Evolutionary conservation across 2,888 invertebrate species (phyloP).

Genomic region (Phyllotreta striolata): DNA sequence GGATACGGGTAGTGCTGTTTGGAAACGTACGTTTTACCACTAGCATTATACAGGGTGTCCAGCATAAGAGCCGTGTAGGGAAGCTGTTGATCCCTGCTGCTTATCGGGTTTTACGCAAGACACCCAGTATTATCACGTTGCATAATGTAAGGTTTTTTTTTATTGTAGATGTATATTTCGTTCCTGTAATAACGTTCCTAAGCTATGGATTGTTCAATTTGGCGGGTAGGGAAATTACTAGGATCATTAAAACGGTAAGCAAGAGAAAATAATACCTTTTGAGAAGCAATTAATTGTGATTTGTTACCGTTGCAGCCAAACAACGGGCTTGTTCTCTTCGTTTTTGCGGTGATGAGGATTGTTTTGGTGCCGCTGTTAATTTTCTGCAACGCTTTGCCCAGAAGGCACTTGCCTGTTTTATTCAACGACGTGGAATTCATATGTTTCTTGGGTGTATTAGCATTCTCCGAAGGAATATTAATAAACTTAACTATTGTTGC

Average conservation of each 20-base stretch:
- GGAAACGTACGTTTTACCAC: slow-evolving; percentile 43
- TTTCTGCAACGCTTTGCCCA: slow-evolving; percentile 85
- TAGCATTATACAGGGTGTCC: no score
- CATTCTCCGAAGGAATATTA: slow-evolving; percentile 87
- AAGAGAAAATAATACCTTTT: not conserved
- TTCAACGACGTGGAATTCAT: slow-evolving; percentile 83
- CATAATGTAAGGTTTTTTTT: slow-evolving; percentile 9
- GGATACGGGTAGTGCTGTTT: slow-evolving; percentile 34
- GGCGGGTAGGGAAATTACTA: slow-evolving; percentile 47
- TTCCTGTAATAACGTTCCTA: slow-evolving; percentile 47
- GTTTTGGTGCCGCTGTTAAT: slow-evolving; percentile 82
- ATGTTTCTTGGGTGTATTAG: slow-evolving; percentile 77
- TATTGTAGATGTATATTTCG: slow-evolving; percentile 48
- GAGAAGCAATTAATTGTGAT: not conserved
- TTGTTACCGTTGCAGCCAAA: slow-evolving; percentile 66
- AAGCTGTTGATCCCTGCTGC: no score
- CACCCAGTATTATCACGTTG: not conserved
- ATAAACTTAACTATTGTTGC: slow-evolving; percentile 85
- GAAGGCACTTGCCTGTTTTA: slow-evolving; percentile 76
- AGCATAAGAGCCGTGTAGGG: no score
- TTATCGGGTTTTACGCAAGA: no score
- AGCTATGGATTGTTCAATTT: slow-evolving; percentile 45
- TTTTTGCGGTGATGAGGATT: slow-evolving; percentile 70
- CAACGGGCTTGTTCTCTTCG: slow-evolving; percentile 71
- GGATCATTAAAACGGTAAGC: slow-evolving; percentile 45